phyloP scores from a whole-genome alignment of 2,888 invertebrate genomes.

The Lepidonotus clava region DNA sequence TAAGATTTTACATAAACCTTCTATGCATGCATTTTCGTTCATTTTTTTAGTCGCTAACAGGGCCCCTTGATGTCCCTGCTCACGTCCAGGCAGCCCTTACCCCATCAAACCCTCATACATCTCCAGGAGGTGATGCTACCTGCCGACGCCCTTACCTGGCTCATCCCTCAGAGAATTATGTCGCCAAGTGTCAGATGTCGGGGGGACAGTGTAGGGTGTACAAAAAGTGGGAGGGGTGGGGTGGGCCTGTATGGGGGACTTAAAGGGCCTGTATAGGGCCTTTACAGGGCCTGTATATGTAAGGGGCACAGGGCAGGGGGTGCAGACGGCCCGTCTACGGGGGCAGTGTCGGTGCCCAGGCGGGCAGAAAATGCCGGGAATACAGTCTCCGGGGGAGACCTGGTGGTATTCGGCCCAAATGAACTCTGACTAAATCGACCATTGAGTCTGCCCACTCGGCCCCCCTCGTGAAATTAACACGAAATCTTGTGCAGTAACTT shows the following conservation, averaged over 20 bases:
- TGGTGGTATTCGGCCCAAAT: not conserved
- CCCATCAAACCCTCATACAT: too few relatives aligned
- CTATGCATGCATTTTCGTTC: too few relatives aligned
- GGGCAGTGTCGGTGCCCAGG: constrained; percentile 20
- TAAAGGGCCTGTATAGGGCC: not conserved
- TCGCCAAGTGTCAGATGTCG: constrained; percentile 1
- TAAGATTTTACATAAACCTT: too few relatives aligned
- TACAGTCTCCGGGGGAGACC: not conserved
- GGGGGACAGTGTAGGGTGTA: not conserved
- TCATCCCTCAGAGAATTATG: not conserved
- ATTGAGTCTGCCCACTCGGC: not conserved
- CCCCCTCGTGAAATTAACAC: constrained; percentile 42
- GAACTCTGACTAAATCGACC: constrained; percentile 19
- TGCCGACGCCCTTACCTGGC: too few relatives aligned
- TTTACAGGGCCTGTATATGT: not conserved
- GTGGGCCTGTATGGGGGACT: not conserved
- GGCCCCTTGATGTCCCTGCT: too few relatives aligned
- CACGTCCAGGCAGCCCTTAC: too few relatives aligned
- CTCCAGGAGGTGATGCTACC: too few relatives aligned
- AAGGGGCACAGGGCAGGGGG: not conserved
- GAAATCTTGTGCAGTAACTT: constrained; percentile 40
- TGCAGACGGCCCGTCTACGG: constrained; percentile 3
- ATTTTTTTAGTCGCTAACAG: too few relatives aligned
- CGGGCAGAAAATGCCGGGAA: not conserved
- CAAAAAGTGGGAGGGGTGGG: not conserved